Evolutionary conservation across 2,888 invertebrate species (phyloP).

Genomic region (Catocala fraxini): DNA sequence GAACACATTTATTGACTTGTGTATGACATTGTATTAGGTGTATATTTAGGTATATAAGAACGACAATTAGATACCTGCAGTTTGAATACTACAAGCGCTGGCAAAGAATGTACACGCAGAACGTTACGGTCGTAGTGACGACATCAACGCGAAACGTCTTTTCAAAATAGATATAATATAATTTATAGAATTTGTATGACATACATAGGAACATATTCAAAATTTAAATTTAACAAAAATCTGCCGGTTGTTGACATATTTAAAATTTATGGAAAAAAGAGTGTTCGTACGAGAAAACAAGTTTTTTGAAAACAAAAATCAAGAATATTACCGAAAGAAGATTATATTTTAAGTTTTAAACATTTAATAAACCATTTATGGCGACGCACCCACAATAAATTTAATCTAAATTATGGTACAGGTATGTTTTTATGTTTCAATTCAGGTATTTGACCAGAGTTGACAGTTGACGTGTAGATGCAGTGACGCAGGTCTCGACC

Average conservation of each 20-base stretch:
- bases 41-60: neutral
- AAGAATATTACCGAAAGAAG: no score
- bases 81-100: neutral
- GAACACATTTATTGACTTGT: slow-evolving; percentile 13
- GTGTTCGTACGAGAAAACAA: no score
- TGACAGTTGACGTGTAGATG: slow-evolving; percentile 2
- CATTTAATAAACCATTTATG: neutral
- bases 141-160: neutral
- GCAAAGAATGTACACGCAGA: neutral
- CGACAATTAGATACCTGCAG: no score
- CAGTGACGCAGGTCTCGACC: slow-evolving; percentile 26
- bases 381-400: neutral
- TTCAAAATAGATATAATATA: neutral
- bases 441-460: neutral
- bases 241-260: no score
- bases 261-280: no score
- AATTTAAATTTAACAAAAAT: no score
- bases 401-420: neutral
- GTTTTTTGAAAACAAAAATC: no score
- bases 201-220: no score
- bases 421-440: neutral
- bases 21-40: neutral
- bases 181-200: no score
- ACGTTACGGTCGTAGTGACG: neutral
- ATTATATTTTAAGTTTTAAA: neutral